Evolutionary conservation across 2,888 invertebrate species (phyloP), one percentile per base, ranked within the genome.

Genomic region (Sceliomorpha sp.): DNA sequence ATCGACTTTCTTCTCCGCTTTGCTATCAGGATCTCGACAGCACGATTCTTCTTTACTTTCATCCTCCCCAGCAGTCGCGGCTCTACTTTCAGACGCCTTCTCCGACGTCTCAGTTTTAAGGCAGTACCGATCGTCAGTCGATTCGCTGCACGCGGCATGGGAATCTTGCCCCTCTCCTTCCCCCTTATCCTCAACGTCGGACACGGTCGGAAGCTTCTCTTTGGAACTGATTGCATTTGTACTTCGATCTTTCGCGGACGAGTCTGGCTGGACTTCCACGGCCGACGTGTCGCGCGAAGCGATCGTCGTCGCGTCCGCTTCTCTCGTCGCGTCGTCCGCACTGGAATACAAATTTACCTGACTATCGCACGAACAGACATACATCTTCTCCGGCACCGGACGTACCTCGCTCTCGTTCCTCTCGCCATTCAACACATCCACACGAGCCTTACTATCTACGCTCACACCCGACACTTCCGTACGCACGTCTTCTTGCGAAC

Each of bases 81-180:
- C n/a, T n/a, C n/a, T n/a, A n/a, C n/a, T n/a, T n/a, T n/a, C n/a
- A n/a, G n/a, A n/a, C n/a, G n/a, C n/a, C n/a, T n/a, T n/a, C n/a
- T n/a, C n/a, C n/a, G 24, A 31, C 1, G 34, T 6, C 37, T 66
- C 63, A 68, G 69, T 70, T 60, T 70, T 68, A 40, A 68, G 60
- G 58, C 72, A 66, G 60, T 62, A 39, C 40, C 36, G 48, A 29
- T 68, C 62, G 14, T 39, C 45, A n/a, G n/a, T n/a, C n/a, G n/a
- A n/a, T n/a, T n/a, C n/a, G n/a, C n/a, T n/a, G n/a, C n/a, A n/a
- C n/a, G n/a, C n/a, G n/a, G n/a, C n/a, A n/a, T n/a, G 24, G 9
- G 42, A 26, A 12, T 42, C 42, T 17, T 17, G n/a, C 8, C 20
- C 20, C 12, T n/a, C n/a, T n/a, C n/a, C n/a, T n/a, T n/a, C n/a